Conservation (phyloP, 2,888 invertebrate species). For the Patella ulyssiponensis region DNA sequence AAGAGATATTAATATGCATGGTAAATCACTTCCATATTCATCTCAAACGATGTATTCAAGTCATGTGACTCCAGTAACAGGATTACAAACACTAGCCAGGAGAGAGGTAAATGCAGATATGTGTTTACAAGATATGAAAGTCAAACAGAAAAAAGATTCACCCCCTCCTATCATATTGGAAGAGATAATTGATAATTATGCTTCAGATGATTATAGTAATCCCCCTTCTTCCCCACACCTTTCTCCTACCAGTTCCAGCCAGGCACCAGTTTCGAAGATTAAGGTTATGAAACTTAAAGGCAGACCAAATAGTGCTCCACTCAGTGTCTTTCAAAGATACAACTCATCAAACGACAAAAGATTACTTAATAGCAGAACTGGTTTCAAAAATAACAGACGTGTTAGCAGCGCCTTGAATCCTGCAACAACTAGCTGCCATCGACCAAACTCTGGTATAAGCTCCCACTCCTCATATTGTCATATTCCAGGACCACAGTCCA, state of each 20-base stretch:
- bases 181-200: slow-evolving; percentile 1
- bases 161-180: not conserved
- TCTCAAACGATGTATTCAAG: not conserved
- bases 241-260: not conserved
- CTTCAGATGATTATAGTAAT: not conserved
- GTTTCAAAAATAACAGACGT: slow-evolving; percentile 43
- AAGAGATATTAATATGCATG: not conserved
- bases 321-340: slow-evolving; percentile 21
- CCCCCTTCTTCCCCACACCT: not conserved
- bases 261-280: not conserved
- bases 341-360: slow-evolving; percentile 28
- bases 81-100: not conserved
- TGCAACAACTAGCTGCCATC: slow-evolving; percentile 32
- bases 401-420: slow-evolving; percentile 44
- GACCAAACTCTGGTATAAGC: slow-evolving; percentile 36
- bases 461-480: slow-evolving; percentile 47
- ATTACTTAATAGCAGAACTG: not conserved
- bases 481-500: slow-evolving; percentile 53
- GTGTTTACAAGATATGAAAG: not conserved
- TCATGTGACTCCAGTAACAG: not conserved
- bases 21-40: too few species aligned
- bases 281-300: not conserved
- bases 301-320: not conserved
- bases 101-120: not conserved
- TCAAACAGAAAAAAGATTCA: not conserved